Conservation (phyloP, 2,888 invertebrate species). For the Chouioia cunea region DNA sequence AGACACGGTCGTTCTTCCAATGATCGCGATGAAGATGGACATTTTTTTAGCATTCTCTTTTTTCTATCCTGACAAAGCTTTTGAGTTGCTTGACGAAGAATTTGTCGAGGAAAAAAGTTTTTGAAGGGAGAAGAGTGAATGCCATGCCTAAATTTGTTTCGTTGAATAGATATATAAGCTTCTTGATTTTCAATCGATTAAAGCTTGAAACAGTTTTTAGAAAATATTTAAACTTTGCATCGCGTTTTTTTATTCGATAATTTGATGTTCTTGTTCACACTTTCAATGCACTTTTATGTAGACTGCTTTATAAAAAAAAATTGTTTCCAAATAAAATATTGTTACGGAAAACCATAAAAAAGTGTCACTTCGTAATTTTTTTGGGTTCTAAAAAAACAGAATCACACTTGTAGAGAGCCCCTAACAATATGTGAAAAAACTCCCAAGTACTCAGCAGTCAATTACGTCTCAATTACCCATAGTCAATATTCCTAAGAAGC, state of each 20-base stretch:
- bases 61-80: too few species aligned
- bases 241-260: too few species aligned
- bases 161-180: too few species aligned
- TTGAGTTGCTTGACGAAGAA: too few species aligned
- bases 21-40: constrained; percentile 27
- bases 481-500: constrained; percentile 29
- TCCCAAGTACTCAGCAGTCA: constrained; percentile 31
- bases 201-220: too few species aligned
- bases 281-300: not conserved
- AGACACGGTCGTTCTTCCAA: not conserved
- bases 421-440: constrained; percentile 3
- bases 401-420: constrained; percentile 24
- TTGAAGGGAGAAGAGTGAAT: too few species aligned
- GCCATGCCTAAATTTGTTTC: too few species aligned
- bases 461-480: constrained; percentile 44
- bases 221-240: too few species aligned
- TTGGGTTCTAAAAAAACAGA: constrained; percentile 2
- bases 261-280: not conserved
- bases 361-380: not conserved
- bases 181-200: too few species aligned
- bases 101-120: too few species aligned
- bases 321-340: too few species aligned
- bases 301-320: too few species aligned
- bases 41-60: constrained; percentile 9
- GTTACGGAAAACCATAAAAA: not conserved